Base-by-base conservation (phyloP, 2,113 vertebrate species). In the Nothobranchius furzeri region DNA sequence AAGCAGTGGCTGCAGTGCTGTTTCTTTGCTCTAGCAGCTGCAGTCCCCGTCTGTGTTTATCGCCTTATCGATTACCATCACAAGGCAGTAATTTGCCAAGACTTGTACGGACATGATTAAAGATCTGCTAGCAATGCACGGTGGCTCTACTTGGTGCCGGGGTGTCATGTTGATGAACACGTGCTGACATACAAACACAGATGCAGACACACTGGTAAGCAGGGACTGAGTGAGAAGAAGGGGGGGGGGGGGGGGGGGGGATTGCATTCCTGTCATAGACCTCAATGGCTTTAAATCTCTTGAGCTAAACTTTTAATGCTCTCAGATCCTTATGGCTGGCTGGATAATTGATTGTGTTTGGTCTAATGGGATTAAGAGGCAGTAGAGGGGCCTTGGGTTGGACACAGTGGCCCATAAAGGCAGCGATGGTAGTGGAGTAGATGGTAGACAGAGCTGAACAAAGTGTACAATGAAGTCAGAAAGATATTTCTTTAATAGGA, bases 311-410 rank as follows among this genome's bases (percentile, higher is more conserved):
- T 91, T 88, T 90, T 90, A 91, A 89, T 88, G 71, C 89, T 87
- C 79, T 80, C 77, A 83, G 87, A 87, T 89, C 85, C 87, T 88
- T 83, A 82, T 83, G 85, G 87, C 77, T 73, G 81, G 85, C 85
- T 88, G 86, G 87, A 76, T 90, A 90, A 92, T 90, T 88, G 89
- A 90, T 90, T 89, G 82, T 82, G 78, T 89, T 87, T 86, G 86
- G 85, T 85, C 79, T 91, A 85, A 92, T 90, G 88, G 89, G 88
- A 90, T 92, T 91, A 90, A 89, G 89, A 88, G 76, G 81, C 81
- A 81, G 77, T 66, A 70, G 74, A 83, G 84, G 37, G 37, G 83
- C 88, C 80, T 85, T 80, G 80, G 80, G 83, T 78, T 76, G 84
- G 86, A 86, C 83, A 81, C 66, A 71, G 76, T 75, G 82, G 59